Evolutionary conservation across 2,888 invertebrate species (phyloP), one percentile per base, ranked within the genome.

Genomic region (Lypha dubia): DNA sequence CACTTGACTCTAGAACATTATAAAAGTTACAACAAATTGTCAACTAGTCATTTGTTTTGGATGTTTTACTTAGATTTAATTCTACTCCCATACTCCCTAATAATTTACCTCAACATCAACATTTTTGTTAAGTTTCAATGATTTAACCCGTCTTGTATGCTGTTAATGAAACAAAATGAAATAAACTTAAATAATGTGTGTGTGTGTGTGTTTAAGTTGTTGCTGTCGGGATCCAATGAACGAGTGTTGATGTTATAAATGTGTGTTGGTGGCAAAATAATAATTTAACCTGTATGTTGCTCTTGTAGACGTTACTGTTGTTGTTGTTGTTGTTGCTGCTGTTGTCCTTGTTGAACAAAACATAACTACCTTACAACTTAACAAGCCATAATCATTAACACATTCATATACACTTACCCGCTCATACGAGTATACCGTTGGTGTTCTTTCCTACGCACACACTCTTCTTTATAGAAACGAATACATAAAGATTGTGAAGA

Each of bases 351-450:
- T 67, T 60, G 53, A 44, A 51, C 51, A 53, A 32, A 44, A 56
- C 38, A 65, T 38, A 71, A 67, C 71, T 60, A 65, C 58, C 60
- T 73, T 73, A 70, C 22, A 75, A 79, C 75, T 76, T 84, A 80
- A 76, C 71, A 84, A 76, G 76, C 76, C 76, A 76, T 84, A 80
- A 76, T 84, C 80, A 84, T 84, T 76, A 80, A 73, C 76, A 84
- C 84, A 76, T 62, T 60, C 76, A 76, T 51, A 65, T 24, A 62
- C 67, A 76, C 65, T 22, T 41, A 73, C 65, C n/a, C 38, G 20
- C 53, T 51, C 58, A 76, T 28, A 51, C 22, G 60, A n/a, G n/a
- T n/a, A n/a, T n/a, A n/a, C n/a, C 58, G 24, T 46, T 44, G 24
- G 28, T 20, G 22, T 22, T 32, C 46, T n/a, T 28, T 44, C 53